Conservation (phyloP, 2,797 vertebrate species). For the Odontamblyopus rebecca region DNA sequence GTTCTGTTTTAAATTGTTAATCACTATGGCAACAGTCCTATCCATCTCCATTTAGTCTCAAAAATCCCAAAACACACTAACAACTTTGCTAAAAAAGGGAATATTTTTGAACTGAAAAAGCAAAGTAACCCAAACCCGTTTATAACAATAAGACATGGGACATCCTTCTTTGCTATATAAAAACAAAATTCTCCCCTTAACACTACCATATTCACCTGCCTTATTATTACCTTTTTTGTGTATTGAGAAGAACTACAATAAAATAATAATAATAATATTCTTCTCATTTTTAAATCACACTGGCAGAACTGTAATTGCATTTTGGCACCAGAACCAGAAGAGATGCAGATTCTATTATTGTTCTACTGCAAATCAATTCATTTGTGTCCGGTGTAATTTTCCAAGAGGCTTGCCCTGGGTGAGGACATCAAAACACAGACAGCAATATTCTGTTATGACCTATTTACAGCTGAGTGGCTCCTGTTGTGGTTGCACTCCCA, state of each 20-base stretch:
- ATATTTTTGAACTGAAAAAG: no score
- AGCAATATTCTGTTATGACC: conserved; percentile 4
- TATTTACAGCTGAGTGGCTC: conserved; percentile 1
- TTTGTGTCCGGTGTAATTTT: background rate
- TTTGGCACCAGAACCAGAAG: background rate
- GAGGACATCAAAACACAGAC: background rate
- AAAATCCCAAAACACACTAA: no score
- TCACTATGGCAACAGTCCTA: no score
- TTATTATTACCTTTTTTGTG: background rate
- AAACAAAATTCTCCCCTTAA: no score
- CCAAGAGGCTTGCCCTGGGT: background rate
- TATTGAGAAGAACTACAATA: background rate
- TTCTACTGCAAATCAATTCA: background rate
- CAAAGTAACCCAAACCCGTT: no score
- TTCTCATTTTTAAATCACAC: background rate
- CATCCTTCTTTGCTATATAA: no score
- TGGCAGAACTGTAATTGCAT: background rate
- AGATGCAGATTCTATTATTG: conserved; percentile 2
- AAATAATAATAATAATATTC: background rate
- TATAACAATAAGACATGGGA: no score
- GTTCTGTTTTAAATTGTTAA: no score
- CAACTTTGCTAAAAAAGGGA: no score
- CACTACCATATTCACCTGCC: background rate
- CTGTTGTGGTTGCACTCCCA: background rate
- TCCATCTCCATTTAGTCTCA: no score